Base-by-base conservation (phyloP, 2,797 vertebrate genomes). In the Glossophaga mutica region DNA sequence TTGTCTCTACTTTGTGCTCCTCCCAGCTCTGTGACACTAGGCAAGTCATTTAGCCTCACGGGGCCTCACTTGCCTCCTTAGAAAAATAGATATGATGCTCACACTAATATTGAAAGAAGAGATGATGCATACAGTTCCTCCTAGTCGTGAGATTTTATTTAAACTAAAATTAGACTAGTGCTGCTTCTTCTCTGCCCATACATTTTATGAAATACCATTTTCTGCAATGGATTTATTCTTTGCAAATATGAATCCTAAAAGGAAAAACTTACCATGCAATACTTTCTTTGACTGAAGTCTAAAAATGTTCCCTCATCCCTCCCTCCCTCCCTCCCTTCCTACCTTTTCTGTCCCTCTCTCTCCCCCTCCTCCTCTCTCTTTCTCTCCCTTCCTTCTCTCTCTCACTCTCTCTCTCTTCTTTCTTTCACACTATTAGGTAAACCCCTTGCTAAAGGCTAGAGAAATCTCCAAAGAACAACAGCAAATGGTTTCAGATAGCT, bases 201-300 rank as follows among this genome's bases (percentile, higher is more conserved):
- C 15, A 68, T 50, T 96, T 68, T 83, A 93, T 39, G 57, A 96
- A 97, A 88, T 71, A 37, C 3, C 22, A 50, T 74, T 85, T 91
- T 79, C 46, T 67, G 24, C 70, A 59, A 44, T 29, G 52, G 19
- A 46, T 39, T 90, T 94, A 90, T 52, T 70, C 67, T 92, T 34
- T 26, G n/a, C 67, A 86, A 94, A 95, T 94, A 65, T 84, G 52
- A 96, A 62, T 50, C 14, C 57, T n/a, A 4, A 44, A 71, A 55
- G 90, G n/a, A 79, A 95, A 96, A 94, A 93, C 15, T 48, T 77
- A 76, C 32, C 19, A 62, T 46, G 62, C 39, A 90, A 90, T 81
- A 39, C 82, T 93, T 89, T 91, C 44, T 93, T 92, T 87, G 11
- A 76, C 24, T 77, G 42, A 90, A 96, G 3, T 90, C 44, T 86